A percentile compares a stretch with the other conserved stretches of the same genome.
phyloP scores from a whole-genome alignment of 2,888 invertebrate genomes.

The Lutraria lutraria region DNA sequence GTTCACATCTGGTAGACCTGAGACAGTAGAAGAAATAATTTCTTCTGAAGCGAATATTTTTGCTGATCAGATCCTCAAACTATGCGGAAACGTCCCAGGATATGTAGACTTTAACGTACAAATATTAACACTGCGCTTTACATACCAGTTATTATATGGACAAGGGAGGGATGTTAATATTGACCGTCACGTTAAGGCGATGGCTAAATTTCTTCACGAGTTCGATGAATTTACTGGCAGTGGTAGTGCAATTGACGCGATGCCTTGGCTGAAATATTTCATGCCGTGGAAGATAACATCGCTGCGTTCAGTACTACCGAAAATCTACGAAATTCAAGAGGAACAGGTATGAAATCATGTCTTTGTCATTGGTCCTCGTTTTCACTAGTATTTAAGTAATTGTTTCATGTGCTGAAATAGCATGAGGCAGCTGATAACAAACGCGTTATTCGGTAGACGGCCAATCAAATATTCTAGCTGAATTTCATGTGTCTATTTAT shows the following conservation, averaged over 20 bases:
- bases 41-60: conserved; percentile 20
- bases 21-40: conserved; percentile 52
- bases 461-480: too few species aligned
- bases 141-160: conserved; percentile 68
- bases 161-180: conserved; percentile 49
- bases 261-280: conserved; percentile 70
- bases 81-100: neutral
- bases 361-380: too few species aligned
- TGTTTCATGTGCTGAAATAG: too few species aligned
- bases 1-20: conserved; percentile 54
- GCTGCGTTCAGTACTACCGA: conserved; percentile 31
- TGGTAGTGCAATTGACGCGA: conserved; percentile 68
- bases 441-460: too few species aligned
- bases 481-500: too few species aligned
- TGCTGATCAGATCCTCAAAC: conserved; percentile 2
- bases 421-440: too few species aligned
- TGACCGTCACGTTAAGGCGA: conserved; percentile 46
- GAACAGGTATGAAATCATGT: conserved; percentile 11
- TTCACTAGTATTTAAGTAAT: too few species aligned
- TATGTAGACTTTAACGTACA: conserved; percentile 38
- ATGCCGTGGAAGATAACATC: conserved; percentile 53
- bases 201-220: neutral
- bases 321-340: neutral
- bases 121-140: conserved; percentile 49
- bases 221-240: conserved; percentile 57